A percentile compares a stretch with the other conserved stretches of the same genome.
phyloP scores from a whole-genome alignment of 2,888 invertebrate species.

The Tetranychus piercei region DNA sequence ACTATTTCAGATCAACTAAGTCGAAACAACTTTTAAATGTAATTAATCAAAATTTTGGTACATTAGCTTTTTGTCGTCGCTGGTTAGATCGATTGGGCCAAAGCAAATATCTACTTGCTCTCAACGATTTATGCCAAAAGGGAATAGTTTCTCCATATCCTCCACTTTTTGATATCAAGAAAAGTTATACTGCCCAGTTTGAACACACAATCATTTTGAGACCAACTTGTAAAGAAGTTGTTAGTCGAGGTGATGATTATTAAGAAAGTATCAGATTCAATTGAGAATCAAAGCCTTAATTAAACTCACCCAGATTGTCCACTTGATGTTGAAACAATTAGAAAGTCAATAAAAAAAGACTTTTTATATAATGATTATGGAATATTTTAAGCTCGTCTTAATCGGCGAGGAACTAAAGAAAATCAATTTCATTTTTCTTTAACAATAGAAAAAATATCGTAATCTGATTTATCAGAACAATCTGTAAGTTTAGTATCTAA shows the following conservation, averaged over 20 bases:
- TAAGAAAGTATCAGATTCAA: background rate
- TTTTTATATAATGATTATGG: too few species aligned
- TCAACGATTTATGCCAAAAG: slow-evolving; percentile 95
- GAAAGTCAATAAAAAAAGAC: too few species aligned
- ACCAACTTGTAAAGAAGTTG: slow-evolving; percentile 94
- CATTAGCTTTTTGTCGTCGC: slow-evolving; percentile 92
- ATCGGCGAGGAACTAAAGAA: too few species aligned
- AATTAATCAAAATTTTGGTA: slow-evolving; percentile 92
- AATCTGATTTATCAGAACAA: too few species aligned
- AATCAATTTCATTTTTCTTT: too few species aligned
- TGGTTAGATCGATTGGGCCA: slow-evolving; percentile 96
- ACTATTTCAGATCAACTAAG: slow-evolving; percentile 49
- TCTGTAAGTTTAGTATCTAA: too few species aligned
- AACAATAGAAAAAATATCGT: too few species aligned
- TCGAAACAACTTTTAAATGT: slow-evolving; percentile 75
- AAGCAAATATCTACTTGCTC: slow-evolving; percentile 89
- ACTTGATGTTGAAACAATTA: too few species aligned
- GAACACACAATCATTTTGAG: slow-evolving; percentile 93
- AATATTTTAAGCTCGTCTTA: too few species aligned
- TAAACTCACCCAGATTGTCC: too few species aligned
- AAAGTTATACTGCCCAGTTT: slow-evolving; percentile 96
- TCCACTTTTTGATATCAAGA: slow-evolving; percentile 86
- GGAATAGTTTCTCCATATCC: slow-evolving; percentile 96
- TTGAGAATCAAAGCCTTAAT: too few species aligned
- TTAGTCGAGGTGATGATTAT: slow-evolving; percentile 83